Conservation (phyloP, 2,888 invertebrate species). For the Blastobasis lacticolella region DNA sequence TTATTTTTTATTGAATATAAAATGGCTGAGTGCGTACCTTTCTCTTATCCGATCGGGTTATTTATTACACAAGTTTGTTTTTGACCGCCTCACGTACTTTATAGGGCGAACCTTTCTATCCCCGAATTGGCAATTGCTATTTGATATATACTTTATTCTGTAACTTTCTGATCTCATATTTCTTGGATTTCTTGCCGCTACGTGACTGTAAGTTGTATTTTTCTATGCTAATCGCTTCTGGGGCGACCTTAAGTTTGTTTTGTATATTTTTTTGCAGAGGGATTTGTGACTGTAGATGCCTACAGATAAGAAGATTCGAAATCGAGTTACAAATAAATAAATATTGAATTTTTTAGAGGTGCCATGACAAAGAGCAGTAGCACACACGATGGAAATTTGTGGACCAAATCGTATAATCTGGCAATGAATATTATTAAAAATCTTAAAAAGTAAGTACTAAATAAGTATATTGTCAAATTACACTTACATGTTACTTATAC, state of each 20-base stretch:
- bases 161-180: conserved; percentile 59
- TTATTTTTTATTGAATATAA: conserved; percentile 71
- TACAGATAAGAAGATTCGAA: too few species aligned
- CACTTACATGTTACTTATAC: too few species aligned
- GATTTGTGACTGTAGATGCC: too few species aligned
- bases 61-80: conserved; percentile 72
- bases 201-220: conserved; percentile 11
- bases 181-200: conserved; percentile 36
- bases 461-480: too few species aligned
- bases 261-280: background rate
- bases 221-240: conserved; percentile 10
- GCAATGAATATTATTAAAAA: too few species aligned
- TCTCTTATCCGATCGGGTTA: conserved; percentile 69
- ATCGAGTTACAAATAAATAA: too few species aligned
- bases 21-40: conserved; percentile 63
- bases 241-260: conserved; percentile 8
- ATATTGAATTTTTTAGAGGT: too few species aligned
- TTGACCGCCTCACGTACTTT: conserved; percentile 73
- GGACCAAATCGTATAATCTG: too few species aligned
- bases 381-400: too few species aligned
- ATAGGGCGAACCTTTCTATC: conserved; percentile 68
- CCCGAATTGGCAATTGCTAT: conserved; percentile 69
- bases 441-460: too few species aligned
- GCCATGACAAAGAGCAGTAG: too few species aligned
- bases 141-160: conserved; percentile 66